Percentiles rank a stretch among this genome's conserved stretches.
These are phyloP conservation scores for Reticulitermes speratus DNA, from an alignment of 1,140 invertebrate genomes.

Conservation along the genomic window DNA sequence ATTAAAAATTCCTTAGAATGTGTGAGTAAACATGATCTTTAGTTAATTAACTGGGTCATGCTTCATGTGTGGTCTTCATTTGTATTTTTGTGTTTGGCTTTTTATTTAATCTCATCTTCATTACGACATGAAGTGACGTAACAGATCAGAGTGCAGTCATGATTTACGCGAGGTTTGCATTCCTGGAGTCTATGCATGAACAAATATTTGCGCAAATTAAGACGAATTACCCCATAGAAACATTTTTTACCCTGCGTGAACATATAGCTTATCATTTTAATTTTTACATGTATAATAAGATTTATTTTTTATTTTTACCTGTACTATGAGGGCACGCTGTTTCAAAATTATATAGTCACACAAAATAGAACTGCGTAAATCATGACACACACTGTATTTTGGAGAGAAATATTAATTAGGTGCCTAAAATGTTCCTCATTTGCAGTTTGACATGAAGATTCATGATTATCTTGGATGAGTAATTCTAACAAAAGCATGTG, in stretches of 20 bases:
- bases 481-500: neutral
- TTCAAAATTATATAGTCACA: too few relatives aligned
- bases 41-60: neutral
- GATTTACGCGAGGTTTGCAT: too few relatives aligned
- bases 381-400: neutral
- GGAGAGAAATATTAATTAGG: neutral
- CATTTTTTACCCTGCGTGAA: too few relatives aligned
- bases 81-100: neutral
- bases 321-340: too few relatives aligned
- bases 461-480: neutral
- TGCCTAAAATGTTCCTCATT: neutral
- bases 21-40: slow-evolving; percentile 49
- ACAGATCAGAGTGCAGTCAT: neutral
- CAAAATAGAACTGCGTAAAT: too few relatives aligned
- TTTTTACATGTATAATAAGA: too few relatives aligned
- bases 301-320: too few relatives aligned
- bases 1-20: slow-evolving; percentile 58
- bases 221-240: too few relatives aligned
- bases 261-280: too few relatives aligned
- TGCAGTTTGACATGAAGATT: neutral
- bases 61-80: neutral
- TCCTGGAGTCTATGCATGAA: too few relatives aligned
- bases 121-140: neutral
- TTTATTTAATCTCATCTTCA: neutral
- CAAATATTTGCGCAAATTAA: too few relatives aligned